A percentile compares a stretch with the other conserved stretches of the same genome.
Conservation (phyloP, 1,140 invertebrate genomes). For the Hylaeus anthracinus region DNA sequence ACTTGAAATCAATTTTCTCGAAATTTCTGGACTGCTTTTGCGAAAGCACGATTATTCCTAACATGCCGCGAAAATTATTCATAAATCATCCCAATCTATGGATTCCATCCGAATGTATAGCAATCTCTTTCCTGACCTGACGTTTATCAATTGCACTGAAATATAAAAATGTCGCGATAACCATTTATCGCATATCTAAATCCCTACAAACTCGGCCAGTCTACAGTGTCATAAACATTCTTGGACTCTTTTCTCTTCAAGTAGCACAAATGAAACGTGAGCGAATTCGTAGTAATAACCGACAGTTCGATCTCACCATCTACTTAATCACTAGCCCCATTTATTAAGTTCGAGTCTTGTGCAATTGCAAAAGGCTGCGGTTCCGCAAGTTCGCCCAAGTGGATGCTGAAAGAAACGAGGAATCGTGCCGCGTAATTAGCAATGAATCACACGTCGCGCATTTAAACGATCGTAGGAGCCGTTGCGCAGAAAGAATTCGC, state of each 20-base stretch:
- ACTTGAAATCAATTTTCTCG: no score
- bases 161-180: background rate
- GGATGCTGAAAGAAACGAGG: conserved; percentile 48
- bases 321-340: conserved; percentile 11
- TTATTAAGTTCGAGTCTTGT: conserved; percentile 6
- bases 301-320: background rate
- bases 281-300: background rate
- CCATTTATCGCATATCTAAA: background rate
- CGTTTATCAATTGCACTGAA: no score
- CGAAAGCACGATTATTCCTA: no score
- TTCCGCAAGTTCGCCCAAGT: background rate
- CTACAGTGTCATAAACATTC: background rate
- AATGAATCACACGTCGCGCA: conserved; percentile 54
- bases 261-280: background rate
- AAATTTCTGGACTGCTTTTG: no score
- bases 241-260: no score
- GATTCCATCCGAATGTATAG: no score
- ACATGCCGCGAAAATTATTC: no score
- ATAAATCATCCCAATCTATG: no score
- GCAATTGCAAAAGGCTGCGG: background rate
- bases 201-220: no score
- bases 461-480: conserved; percentile 48
- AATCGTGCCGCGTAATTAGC: conserved; percentile 53
- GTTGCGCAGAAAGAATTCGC: conserved; percentile 51
- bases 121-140: no score